Evolutionary conservation across 2,888 invertebrate species (phyloP).

Genomic region (Zelleria hepariella): DNA sequence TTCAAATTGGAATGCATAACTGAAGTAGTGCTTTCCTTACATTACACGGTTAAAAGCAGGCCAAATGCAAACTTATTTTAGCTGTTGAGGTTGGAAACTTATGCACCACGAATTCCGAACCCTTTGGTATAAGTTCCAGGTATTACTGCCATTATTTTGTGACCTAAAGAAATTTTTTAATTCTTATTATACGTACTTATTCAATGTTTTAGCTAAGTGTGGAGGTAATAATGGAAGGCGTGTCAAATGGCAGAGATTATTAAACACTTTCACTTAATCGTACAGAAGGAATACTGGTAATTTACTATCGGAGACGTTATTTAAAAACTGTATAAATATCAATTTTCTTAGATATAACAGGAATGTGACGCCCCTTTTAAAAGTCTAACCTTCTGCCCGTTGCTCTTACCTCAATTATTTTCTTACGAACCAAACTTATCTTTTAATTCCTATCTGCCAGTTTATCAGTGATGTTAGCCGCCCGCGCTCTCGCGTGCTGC

Average conservation of each 20-base stretch:
- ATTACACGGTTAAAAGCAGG: too few relatives aligned
- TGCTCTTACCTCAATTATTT: too few relatives aligned
- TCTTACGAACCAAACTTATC: too few relatives aligned
- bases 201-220: neutral
- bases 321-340: neutral
- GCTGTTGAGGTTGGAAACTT: too few relatives aligned
- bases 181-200: neutral
- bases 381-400: neutral
- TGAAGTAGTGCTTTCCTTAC: neutral
- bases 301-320: too few relatives aligned
- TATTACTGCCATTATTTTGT: neutral
- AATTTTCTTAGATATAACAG: neutral
- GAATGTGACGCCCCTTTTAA: neutral
- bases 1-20: neutral
- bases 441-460: constrained; percentile 59
- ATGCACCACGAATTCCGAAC: too few relatives aligned
- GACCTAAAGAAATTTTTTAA: neutral
- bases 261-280: neutral
- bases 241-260: neutral
- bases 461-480: constrained; percentile 83
- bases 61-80: too few relatives aligned
- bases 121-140: too few relatives aligned
- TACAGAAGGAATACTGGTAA: neutral
- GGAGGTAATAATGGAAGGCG: neutral
- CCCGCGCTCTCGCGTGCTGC: constrained; percentile 78